These are phyloP conservation scores for Malachius bipustulatus DNA, from an alignment of 2,888 invertebrate species.

Conservation along the genomic window DNA sequence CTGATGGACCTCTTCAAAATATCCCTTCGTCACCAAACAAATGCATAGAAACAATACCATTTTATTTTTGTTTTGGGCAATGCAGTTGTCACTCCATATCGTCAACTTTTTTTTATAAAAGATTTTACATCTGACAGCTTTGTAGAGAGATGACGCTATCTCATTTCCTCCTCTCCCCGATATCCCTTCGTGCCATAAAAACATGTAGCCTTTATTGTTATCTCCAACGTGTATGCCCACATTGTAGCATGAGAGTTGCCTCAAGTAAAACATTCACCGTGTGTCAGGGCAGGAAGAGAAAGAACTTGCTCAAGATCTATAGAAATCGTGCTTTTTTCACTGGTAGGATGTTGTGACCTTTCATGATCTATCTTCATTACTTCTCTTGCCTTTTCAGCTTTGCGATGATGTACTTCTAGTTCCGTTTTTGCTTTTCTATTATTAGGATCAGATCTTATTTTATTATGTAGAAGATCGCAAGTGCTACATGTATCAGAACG, in stretches of 20 bases:
- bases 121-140: slow-evolving; percentile 4
- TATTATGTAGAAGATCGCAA: slow-evolving; percentile 9
- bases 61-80: slow-evolving; percentile 10
- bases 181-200: slow-evolving; percentile 18
- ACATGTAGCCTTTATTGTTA: slow-evolving; percentile 16
- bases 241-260: slow-evolving; percentile 23
- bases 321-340: slow-evolving; percentile 14
- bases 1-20: slow-evolving; percentile 11
- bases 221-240: slow-evolving; percentile 20
- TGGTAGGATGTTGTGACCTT: slow-evolving; percentile 17
- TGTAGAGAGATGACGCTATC: slow-evolving; percentile 12
- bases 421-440: slow-evolving; percentile 8
- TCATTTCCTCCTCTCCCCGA: slow-evolving; percentile 18
- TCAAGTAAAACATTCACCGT: slow-evolving; percentile 21
- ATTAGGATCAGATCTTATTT: slow-evolving; percentile 8
- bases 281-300: slow-evolving; percentile 21
- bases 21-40: slow-evolving; percentile 6
- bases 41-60: slow-evolving; percentile 7
- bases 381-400: slow-evolving; percentile 10
- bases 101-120: slow-evolving; percentile 8
- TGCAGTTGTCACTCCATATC: slow-evolving; percentile 9
- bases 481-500: slow-evolving; percentile 11
- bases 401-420: slow-evolving; percentile 10
- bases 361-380: slow-evolving; percentile 8
- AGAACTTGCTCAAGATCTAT: slow-evolving; percentile 22